These are phyloP conservation scores for Euura saliciscinereae DNA, from an alignment of 1,140 invertebrate species.

Conservation along the genomic window DNA sequence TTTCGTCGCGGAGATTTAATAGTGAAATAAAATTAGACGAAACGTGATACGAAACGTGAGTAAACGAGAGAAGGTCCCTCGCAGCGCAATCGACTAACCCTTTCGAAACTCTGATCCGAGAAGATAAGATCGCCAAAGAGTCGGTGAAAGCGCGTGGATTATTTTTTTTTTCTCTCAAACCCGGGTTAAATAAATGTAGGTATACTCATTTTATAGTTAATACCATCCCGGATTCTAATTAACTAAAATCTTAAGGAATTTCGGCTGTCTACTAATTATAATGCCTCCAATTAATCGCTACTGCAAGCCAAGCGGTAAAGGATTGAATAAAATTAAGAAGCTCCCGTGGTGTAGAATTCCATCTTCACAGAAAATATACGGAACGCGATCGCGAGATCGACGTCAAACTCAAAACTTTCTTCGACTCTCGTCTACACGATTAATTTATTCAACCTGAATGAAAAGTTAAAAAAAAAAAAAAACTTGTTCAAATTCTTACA, in stretches of 20 bases:
- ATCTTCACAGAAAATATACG: not conserved
- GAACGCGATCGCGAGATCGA: too few relatives aligned
- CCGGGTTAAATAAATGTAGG: not conserved
- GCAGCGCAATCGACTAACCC: slow-evolving; percentile 1
- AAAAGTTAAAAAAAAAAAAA: too few relatives aligned
- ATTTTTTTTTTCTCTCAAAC: too few relatives aligned
- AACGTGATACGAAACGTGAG: slow-evolving; percentile 2
- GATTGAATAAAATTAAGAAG: slow-evolving; percentile 1
- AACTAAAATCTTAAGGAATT: slow-evolving; percentile 1
- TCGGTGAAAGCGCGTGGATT: slow-evolving; percentile 6
- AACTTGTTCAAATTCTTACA: too few relatives aligned
- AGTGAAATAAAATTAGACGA: not conserved
- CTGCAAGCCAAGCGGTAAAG: not conserved
- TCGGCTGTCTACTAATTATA: slow-evolving; percentile 5
- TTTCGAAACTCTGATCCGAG: slow-evolving; percentile 6
- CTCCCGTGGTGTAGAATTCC: not conserved
- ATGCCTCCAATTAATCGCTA: slow-evolving; percentile 7
- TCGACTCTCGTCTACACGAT: too few relatives aligned
- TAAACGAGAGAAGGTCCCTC: not conserved
- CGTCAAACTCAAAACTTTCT: too few relatives aligned
- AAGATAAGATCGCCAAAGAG: slow-evolving; percentile 5
- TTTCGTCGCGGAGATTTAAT: not conserved
- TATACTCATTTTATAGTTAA: not conserved
- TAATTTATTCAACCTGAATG: too few relatives aligned
- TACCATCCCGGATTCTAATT: slow-evolving; percentile 2